Evolutionary conservation across 1,140 invertebrate genomes (phyloP), one percentile per base, ranked within the genome.

Genomic region (Homalodisca vitripennis): DNA sequence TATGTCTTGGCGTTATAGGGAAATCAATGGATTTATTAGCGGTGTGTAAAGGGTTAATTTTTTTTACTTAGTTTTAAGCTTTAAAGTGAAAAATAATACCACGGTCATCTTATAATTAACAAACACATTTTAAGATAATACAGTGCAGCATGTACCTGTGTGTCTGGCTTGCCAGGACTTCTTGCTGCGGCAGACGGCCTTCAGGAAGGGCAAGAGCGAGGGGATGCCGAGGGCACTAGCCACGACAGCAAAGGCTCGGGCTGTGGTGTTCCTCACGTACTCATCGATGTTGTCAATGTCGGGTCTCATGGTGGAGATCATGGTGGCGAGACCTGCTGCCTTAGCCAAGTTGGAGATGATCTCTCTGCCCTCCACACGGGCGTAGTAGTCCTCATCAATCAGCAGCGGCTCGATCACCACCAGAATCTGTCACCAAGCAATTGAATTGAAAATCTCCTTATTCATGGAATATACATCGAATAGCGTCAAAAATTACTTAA

Each of bases 211-310:
- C 69, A 99, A 80, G 0, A 99, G 82, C 0, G 97, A 98, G 14
- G 98, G 98, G 75, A 99, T 99, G 77, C 98, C 97, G 27, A 99
- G 83, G 67, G 98, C 98, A 12, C 97, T 99, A 0, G 98, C 98
- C 0, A 99, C 98, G 0, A 99, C 98, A 47, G 98, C 98, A 81
- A 99, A 99, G 0, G 98, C 98, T 75, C 98, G 84, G 1, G 98
- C 98, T 12, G 98, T 99, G 0, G 98, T 99, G 80, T 99, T 99
- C 79, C 98, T 85, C 0, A 99, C 98, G 75, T 99, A 99, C 83
- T 99, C 98, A 82, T 99, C 98, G 76, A 99, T 98, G 79, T 99
- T 99, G 79, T 99, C 98, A 78, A 99, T 99, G 84, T 99, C 98
- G 2, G 98, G 98, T 81, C 98, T 86, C 98, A 99, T 99, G 0